These are phyloP conservation scores for Aproaerema taeniolella DNA, from an alignment of 2,888 invertebrate species.

Conservation along the genomic window DNA sequence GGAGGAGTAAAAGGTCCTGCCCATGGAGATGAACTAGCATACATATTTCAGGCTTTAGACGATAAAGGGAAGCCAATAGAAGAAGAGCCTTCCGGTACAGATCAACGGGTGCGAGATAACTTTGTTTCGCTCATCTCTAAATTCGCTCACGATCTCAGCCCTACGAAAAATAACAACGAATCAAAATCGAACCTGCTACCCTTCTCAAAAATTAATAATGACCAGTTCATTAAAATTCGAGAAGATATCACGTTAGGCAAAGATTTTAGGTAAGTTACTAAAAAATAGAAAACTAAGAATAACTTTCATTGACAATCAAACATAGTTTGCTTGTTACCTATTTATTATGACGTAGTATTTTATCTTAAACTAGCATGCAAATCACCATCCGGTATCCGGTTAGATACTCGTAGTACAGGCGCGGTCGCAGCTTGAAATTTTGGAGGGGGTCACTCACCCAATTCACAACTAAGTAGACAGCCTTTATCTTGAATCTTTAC, in stretches of 20 bases:
- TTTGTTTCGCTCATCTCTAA: constrained; percentile 82
- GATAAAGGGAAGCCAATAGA: constrained; percentile 75
- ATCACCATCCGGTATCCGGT: too few species aligned
- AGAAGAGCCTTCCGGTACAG: constrained; percentile 63
- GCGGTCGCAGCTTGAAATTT: too few species aligned
- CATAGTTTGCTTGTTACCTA: too few species aligned
- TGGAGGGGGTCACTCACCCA: too few species aligned
- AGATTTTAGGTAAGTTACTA: constrained; percentile 49
- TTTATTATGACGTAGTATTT: too few species aligned
- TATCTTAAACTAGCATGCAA: too few species aligned
- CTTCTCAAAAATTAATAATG: constrained; percentile 41
- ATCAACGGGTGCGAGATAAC: constrained; percentile 79
- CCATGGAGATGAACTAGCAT: constrained; percentile 85
- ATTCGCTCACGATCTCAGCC: constrained; percentile 74
- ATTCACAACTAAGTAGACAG: too few species aligned
- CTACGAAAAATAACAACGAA: constrained; percentile 27
- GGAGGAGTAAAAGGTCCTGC: constrained; percentile 52
- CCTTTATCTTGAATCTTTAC: too few species aligned
- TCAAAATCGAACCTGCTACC: constrained; percentile 32
- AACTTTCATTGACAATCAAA: too few species aligned
- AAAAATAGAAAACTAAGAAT: too few species aligned
- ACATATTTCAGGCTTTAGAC: constrained; percentile 82
- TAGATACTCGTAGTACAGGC: too few species aligned
- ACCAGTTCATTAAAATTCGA: constrained; percentile 52
- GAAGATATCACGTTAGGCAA: constrained; percentile 45